Evolutionary conservation across 2,113 vertebrate species (phyloP).

Genomic region (Amphilophus citrinellus): DNA sequence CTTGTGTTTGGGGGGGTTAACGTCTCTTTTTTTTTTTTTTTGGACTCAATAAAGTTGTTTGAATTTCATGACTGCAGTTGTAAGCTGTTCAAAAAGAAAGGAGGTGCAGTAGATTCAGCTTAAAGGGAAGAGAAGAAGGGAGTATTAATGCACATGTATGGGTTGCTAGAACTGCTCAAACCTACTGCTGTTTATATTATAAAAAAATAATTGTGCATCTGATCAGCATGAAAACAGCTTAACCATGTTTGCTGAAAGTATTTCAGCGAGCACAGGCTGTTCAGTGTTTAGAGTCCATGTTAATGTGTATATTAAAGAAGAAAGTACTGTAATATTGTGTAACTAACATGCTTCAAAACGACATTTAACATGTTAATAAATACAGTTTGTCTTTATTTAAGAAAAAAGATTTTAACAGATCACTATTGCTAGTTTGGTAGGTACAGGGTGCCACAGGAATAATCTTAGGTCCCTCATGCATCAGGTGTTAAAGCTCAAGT

Average conservation of each 20-base stretch:
- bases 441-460: neutral
- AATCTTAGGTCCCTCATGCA: neutral
- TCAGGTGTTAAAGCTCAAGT: neutral
- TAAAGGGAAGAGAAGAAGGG: neutral
- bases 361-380: neutral
- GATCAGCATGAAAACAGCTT: neutral
- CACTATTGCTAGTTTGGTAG: neutral
- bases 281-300: too few species aligned
- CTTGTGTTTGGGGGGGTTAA: neutral
- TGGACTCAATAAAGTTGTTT: slow-evolving; percentile 59
- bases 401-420: neutral
- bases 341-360: neutral
- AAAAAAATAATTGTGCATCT: neutral
- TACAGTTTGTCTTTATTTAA: neutral
- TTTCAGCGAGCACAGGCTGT: neutral
- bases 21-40: slow-evolving; percentile 31
- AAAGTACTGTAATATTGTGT: too few species aligned
- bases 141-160: neutral
- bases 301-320: too few species aligned
- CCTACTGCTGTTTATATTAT: neutral
- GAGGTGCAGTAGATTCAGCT: too few species aligned
- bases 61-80: neutral
- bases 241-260: neutral
- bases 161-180: neutral
- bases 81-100: neutral